These are phyloP conservation scores for Macrochelys suwanniensis DNA, from an alignment of 2,797 vertebrate genomes.

Conservation along the genomic window DNA sequence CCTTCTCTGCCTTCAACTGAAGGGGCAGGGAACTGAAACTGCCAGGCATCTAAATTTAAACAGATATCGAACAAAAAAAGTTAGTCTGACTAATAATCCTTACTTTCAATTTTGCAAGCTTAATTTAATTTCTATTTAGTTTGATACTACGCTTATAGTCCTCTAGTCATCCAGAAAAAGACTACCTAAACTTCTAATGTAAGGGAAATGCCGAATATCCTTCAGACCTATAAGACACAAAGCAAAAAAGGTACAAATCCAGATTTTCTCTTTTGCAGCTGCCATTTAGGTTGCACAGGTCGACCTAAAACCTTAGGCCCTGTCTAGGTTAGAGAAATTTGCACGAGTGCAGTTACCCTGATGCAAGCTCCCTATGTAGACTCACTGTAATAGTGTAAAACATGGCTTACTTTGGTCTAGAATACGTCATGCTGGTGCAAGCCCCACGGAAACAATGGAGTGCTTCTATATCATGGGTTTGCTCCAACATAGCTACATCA, in stretches of 20 bases:
- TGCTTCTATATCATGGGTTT: neutral
- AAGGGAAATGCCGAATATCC: neutral
- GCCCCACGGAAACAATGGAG: neutral
- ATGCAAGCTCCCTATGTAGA: rapidly evolving
- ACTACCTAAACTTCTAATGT: neutral
- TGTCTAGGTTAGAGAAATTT: neutral
- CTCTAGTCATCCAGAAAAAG: neutral
- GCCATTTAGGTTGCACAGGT: neutral
- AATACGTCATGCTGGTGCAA: neutral
- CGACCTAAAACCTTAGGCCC: neutral
- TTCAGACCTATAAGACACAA: rapidly evolving
- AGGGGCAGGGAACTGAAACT: neutral
- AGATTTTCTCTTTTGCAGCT: neutral
- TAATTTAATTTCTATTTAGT: neutral
- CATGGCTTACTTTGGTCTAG: neutral
- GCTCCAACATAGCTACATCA: neutral
- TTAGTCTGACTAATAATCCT: neutral
- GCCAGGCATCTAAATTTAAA: neutral
- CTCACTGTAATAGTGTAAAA: neutral
- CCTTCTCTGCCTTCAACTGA: neutral
- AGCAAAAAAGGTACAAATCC: neutral
- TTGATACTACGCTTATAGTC: neutral
- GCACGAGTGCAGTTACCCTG: neutral
- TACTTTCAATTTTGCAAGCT: neutral
- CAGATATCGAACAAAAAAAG: neutral